Percentiles rank a stretch among this genome's conserved stretches.
These are phyloP conservation scores for Caiman crocodilus DNA, from an alignment of 2,797 vertebrate species.

Conservation along the genomic window DNA sequence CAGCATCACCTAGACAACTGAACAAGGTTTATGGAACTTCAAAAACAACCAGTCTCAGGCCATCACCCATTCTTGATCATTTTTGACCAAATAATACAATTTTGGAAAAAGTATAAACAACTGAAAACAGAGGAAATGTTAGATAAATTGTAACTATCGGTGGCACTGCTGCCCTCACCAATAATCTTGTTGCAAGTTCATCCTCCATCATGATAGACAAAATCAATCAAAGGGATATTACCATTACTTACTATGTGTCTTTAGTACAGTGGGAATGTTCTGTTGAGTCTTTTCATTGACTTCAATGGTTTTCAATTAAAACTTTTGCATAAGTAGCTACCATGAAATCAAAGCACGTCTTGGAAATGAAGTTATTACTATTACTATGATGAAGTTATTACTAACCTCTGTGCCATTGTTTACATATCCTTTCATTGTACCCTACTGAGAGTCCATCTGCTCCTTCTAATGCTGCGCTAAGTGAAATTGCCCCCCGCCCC, in stretches of 20 bases:
- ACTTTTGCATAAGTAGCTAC: neutral
- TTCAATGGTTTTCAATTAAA: neutral
- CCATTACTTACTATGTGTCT: neutral
- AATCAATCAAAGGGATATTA: neutral
- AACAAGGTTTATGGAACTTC: neutral
- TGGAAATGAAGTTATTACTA: neutral
- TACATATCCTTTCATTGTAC: neutral
- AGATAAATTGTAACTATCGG: neutral
- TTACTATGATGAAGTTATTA: neutral
- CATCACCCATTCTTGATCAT: neutral
- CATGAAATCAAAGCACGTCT: rapidly evolving
- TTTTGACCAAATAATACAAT: neutral
- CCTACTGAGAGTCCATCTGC: neutral
- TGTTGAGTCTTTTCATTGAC: neutral
- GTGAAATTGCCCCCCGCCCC: neutral
- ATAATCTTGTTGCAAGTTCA: neutral
- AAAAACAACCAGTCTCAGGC: neutral
- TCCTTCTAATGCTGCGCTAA: neutral
- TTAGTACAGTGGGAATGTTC: neutral
- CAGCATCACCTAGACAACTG: rapidly evolving
- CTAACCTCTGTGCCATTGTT: neutral
- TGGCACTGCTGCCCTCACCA: neutral
- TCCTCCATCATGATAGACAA: neutral
- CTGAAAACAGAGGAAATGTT: neutral
- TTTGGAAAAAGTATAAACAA: neutral